phyloP scores from a whole-genome alignment of 2,113 vertebrate species.

The Panthera tigris region DNA sequence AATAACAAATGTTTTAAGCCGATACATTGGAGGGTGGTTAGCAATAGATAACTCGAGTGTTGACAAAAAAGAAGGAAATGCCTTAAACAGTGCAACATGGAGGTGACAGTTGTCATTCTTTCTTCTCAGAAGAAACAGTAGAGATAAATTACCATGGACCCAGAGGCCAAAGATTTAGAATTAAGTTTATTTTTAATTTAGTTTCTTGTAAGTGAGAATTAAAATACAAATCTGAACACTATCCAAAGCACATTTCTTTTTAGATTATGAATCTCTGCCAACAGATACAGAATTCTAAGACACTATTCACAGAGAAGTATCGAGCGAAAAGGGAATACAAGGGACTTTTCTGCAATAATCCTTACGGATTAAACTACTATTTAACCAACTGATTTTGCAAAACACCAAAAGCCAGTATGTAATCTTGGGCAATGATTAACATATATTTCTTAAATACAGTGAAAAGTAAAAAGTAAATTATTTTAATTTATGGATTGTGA shows the following conservation, averaged over 20 bases:
- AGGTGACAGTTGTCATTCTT: background rate
- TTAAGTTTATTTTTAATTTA: conserved; percentile 53
- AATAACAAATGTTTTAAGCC: background rate
- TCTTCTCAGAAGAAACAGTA: background rate
- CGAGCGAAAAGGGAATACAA: background rate
- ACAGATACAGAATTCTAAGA: background rate
- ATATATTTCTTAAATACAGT: background rate
- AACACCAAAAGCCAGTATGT: background rate
- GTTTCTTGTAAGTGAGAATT: conserved; percentile 39
- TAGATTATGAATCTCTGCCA: conserved; percentile 24
- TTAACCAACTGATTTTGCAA: background rate
- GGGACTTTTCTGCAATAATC: background rate
- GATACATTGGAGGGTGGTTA: background rate
- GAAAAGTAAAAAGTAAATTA: conserved; percentile 6
- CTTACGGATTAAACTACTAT: background rate
- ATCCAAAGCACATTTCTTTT: background rate
- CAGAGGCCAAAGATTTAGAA: background rate
- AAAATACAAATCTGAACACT: conserved; percentile 32
- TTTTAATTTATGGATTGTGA: background rate
- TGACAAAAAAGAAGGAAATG: background rate
- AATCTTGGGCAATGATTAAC: background rate
- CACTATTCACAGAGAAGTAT: background rate
- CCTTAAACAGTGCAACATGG: background rate
- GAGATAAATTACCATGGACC: background rate
- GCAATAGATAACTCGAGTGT: background rate